Base-by-base conservation (phyloP, 2,113 vertebrate genomes). In the Pholis gunnellus region DNA sequence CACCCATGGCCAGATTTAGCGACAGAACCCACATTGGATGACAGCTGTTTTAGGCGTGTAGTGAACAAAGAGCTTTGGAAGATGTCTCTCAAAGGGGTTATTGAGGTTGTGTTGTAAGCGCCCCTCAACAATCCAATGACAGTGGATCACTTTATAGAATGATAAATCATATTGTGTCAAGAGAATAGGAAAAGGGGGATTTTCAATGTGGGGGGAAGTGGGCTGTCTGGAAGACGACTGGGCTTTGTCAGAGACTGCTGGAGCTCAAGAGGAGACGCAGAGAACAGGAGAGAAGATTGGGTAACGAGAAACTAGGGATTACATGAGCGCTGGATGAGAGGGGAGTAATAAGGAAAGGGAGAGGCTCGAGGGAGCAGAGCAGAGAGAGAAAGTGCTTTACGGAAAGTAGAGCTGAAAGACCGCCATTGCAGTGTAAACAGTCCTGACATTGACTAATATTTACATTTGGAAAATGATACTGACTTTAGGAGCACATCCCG, bases 391-490 rank as follows among this genome's bases (percentile, higher is more conserved):
- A 71, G 70, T 74, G 78, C 77, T 91, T 88, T 59, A 64, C 74
- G 79, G 75, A 74, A 81, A 89, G 81, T 67, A 75, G 82, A 77
- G 72, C 87, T 79, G 75, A 85, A 85, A 64, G 79, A 75, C 73
- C 88, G 67, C 78, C 78, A 83, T 92, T 90, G 86, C 83, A 74
- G 76, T 70, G 60, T 87, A 88, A 91, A 90, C n/a, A 75, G 46
- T 84, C 63, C 76, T 87, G 87, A 93, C 90, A 88, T 38, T 81
- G 67, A 85, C 92, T 92, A 86, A 93, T 92, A 88, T 92, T 91
- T 94, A 87, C 84, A 75, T 87, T 90, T 50, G 87, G 82, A 89
- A 94, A 91, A 79, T 50, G 72, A 93, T 87, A 81, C 89, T 59
- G 86, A 87, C 81, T 84, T 83, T 66, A 85, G 85, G 84, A 83